Percentiles rank a stretch among this genome's conserved stretches.
phyloP scores from a whole-genome alignment of 23 tunicate genomes.

The Ciona savignyi region DNA sequence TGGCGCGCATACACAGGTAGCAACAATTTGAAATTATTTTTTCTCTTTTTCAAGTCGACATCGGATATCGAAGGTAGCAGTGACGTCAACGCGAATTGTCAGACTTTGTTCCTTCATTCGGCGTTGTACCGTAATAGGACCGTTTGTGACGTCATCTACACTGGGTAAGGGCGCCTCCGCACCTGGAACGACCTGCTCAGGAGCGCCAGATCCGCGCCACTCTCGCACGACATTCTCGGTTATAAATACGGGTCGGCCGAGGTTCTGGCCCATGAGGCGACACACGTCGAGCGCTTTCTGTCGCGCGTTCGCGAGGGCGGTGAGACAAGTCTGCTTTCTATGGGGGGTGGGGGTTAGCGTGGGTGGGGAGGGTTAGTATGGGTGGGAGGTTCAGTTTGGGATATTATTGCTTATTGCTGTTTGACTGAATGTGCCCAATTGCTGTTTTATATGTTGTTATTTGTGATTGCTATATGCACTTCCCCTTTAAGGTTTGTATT shows the following conservation, averaged over 20 bases:
- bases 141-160: constrained; percentile 17
- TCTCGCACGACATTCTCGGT: constrained; percentile 63
- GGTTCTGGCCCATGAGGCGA: constrained; percentile 54
- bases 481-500: too few species aligned
- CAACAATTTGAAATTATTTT: too few species aligned
- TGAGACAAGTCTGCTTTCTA: constrained; percentile 74
- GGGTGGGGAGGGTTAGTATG: too few species aligned
- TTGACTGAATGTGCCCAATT: not conserved
- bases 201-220: constrained; percentile 26
- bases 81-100: too few species aligned
- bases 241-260: constrained; percentile 75
- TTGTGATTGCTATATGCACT: too few species aligned
- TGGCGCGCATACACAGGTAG: too few species aligned
- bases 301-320: constrained; percentile 79
- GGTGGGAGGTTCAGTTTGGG: too few species aligned
- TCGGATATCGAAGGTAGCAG: constrained; percentile 66
- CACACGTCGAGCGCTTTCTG: constrained; percentile 83
- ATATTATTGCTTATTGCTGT: not conserved
- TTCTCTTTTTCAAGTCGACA: constrained; percentile 12
- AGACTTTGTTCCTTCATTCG: constrained; percentile 49
- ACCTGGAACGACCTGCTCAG: too few species aligned
- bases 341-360: too few species aligned
- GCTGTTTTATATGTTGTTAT: too few species aligned
- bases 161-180: constrained; percentile 13
- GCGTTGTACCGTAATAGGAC: constrained; percentile 46